Conservation (phyloP, 2,113 vertebrate genomes). For the Emydocephalus ijimae region DNA sequence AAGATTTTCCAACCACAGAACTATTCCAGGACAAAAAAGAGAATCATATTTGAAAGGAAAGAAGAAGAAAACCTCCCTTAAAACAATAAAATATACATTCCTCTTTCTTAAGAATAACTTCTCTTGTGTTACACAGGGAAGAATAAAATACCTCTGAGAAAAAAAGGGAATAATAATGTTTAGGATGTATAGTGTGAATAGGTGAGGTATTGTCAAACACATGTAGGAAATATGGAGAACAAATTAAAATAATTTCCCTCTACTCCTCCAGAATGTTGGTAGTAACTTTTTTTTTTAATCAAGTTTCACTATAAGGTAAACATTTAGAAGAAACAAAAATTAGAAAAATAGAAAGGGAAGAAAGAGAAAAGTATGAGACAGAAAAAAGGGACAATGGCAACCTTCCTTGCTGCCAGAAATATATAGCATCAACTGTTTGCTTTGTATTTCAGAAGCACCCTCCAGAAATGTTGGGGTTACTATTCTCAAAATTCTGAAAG, state of each 20-base stretch:
- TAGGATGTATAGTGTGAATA: background rate
- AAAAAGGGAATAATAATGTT: background rate
- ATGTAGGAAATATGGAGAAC: background rate
- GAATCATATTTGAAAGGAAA: background rate
- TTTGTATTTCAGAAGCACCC: background rate
- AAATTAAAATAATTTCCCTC: background rate
- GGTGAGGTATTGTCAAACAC: background rate
- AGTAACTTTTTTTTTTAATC: background rate
- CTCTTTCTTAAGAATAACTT: background rate
- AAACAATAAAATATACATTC: background rate
- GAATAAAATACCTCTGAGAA: background rate
- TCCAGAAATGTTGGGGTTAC: background rate
- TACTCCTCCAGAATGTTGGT: background rate
- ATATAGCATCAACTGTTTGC: background rate
- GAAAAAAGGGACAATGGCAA: background rate
- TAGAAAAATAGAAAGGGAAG: background rate
- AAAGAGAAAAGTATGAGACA: background rate
- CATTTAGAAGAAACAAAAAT: background rate
- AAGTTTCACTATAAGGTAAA: background rate
- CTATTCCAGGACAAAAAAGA: background rate
- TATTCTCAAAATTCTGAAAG: background rate
- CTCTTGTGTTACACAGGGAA: background rate
- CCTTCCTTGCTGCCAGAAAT: background rate
- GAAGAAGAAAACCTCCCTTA: background rate
- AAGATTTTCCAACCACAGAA: background rate